Base-by-base conservation (phyloP, 2,888 invertebrate genomes). In the Zelleria hepariella region DNA sequence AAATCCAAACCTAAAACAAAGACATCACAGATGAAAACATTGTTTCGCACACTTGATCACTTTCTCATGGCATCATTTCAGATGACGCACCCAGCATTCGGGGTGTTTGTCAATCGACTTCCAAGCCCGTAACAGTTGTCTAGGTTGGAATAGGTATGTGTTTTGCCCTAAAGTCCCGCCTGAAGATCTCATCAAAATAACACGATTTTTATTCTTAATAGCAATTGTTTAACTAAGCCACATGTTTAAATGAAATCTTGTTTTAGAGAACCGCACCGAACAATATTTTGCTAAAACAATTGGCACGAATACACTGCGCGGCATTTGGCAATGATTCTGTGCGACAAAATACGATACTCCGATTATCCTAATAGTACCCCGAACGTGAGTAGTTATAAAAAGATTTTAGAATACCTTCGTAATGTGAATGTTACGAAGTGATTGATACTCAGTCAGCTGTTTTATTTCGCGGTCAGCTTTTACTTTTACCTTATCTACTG, bases 1-100 rank as follows among this genome's bases (percentile, higher is more conserved):
- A 93, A 93, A 82, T 93, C 93, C 86, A 93, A 89, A 85, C 93
- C 93, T 93, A 86, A 68, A 90, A 62, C 56, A 64, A 49, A 32
- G 5, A 56, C 18, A 56, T 42, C 15, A 42, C 15, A 42, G 32
- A 42, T 42, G 1, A 42, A 42, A 5, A 42, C 10, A 32, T 32
- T 32, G 32, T 32, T 10, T 32, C 10, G 2, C 8, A 32, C 10
- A 6, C 4, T 32, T 15, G 32, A 42, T 42, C 2, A 42, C 15
- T n/a, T n/a, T n/a, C n/a, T n/a, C n/a, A n/a, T n/a, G n/a, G n/a
- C n/a, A n/a, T n/a, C n/a, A n/a, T n/a, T n/a, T n/a, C n/a, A n/a
- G 1, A 42, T 15, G 15, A 42, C 32, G 32, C 32, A 42, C 32
- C 32, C 15, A 42, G 15, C 32, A 42, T 42, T 42, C 32, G 32